Evolutionary conservation across 2,888 invertebrate genomes (phyloP).

Genomic region (Agrotis segetum): DNA sequence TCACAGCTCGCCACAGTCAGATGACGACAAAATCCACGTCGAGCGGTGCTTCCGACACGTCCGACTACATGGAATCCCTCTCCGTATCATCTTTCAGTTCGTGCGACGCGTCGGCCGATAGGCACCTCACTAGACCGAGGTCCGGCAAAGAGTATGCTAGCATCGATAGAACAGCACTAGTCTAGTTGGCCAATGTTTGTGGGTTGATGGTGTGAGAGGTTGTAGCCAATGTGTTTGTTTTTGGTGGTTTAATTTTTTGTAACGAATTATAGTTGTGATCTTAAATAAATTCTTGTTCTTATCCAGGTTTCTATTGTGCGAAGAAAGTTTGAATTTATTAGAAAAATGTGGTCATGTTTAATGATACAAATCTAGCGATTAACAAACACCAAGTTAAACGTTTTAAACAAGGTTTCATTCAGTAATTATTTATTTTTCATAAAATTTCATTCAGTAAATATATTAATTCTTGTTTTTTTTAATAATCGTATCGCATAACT

Average conservation of each 20-base stretch:
- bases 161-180: conserved; percentile 81
- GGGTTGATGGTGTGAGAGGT: conserved; percentile 1
- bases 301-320: neutral
- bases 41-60: conserved; percentile 94
- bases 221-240: conserved; percentile 17
- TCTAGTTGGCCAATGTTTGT: conserved; percentile 57
- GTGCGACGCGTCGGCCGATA: conserved; percentile 91
- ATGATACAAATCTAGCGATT: too few relatives aligned
- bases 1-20: conserved; percentile 89
- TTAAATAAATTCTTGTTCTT: neutral
- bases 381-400: too few relatives aligned
- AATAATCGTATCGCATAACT: too few relatives aligned
- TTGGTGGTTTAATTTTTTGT: conserved; percentile 13
- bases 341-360: too few relatives aligned
- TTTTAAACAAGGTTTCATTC: too few relatives aligned
- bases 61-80: conserved; percentile 94
- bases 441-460: too few relatives aligned
- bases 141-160: conserved; percentile 88
- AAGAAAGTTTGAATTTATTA: neutral
- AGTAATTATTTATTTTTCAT: too few relatives aligned
- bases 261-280: too few relatives aligned
- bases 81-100: conserved; percentile 93
- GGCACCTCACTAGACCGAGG: conserved; percentile 83
- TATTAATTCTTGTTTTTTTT: too few relatives aligned
- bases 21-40: conserved; percentile 92